phyloP scores from a whole-genome alignment of 2,888 invertebrate genomes.

The Meandrusa payeni region DNA sequence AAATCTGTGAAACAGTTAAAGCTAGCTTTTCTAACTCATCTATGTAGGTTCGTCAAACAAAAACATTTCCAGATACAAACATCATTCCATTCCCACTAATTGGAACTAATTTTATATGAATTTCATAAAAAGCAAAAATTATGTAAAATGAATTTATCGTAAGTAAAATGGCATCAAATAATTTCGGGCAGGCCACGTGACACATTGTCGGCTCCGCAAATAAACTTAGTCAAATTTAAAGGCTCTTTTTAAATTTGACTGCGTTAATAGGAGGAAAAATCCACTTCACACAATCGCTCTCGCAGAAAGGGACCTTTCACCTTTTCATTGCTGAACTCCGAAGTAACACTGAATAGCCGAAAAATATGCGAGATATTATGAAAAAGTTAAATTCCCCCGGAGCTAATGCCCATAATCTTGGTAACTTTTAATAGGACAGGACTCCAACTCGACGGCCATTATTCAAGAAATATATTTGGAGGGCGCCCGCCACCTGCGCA shows the following conservation, averaged over 20 bases:
- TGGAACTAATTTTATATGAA: no score
- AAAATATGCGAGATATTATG: conserved; percentile 53
- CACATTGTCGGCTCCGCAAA: conserved; percentile 2
- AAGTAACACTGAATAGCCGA: conserved; percentile 38
- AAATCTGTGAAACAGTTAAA: no score
- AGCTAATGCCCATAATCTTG: conserved; percentile 76
- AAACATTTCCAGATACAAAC: no score
- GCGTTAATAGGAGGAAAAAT: conserved; percentile 22
- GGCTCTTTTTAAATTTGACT: conserved; percentile 11
- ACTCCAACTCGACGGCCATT: conserved; percentile 71
- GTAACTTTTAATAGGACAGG: conserved; percentile 76
- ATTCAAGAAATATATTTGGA: conserved; percentile 68
- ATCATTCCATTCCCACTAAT: no score
- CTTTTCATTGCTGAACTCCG: conserved; percentile 37
- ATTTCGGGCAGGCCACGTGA: no score
- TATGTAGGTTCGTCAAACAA: no score
- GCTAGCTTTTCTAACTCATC: no score
- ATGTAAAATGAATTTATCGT: no score
- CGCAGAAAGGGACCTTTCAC: conserved; percentile 26
- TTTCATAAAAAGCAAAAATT: no score
- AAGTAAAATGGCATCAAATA: no score
- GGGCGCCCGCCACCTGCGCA: conserved; percentile 56
- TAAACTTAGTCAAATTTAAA: conserved; percentile 4
- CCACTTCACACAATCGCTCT: conserved; percentile 23
- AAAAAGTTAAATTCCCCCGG: conserved; percentile 65